Conservation (phyloP, 2,797 vertebrate species). For the Leuciscus waleckii region DNA sequence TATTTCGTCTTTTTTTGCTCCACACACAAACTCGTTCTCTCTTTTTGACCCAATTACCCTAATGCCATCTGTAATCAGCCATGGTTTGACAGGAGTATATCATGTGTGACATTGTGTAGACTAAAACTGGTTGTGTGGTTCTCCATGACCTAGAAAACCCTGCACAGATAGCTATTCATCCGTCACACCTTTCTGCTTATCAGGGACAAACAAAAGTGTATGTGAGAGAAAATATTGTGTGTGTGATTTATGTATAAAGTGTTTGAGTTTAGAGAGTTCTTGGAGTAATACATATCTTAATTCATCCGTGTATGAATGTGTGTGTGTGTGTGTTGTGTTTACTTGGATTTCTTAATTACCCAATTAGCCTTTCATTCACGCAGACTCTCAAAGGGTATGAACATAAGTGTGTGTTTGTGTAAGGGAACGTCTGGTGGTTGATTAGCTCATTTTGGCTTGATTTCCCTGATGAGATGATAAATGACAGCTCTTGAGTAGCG, state of each 20-base stretch:
- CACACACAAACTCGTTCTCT: not conserved
- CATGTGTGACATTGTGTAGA: slow-evolving; percentile 7
- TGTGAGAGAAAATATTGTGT: not conserved
- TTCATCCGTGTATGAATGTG: not conserved
- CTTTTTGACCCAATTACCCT: not conserved
- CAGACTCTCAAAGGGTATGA: slow-evolving; percentile 23
- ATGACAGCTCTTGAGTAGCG: slow-evolving; percentile 40
- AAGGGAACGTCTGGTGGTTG: not conserved
- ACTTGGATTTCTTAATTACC: slow-evolving; percentile 63
- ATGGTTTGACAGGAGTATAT: slow-evolving; percentile 6
- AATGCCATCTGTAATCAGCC: slow-evolving; percentile 9
- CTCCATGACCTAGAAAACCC: slow-evolving; percentile 42
- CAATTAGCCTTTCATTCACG: slow-evolving; percentile 68
- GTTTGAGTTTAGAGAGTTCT: slow-evolving; percentile 15
- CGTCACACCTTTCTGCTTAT: slow-evolving; percentile 15
- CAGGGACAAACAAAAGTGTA: not conserved
- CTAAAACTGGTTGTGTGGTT: slow-evolving; percentile 2
- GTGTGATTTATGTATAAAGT: slow-evolving; percentile 24
- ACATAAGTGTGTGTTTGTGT: slow-evolving; percentile 38
- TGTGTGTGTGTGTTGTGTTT: slow-evolving; percentile 30
- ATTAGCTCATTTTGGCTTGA: slow-evolving; percentile 48
- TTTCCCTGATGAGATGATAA: slow-evolving; percentile 47
- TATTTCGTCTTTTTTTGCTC: slow-evolving; percentile 17
- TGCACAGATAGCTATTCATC: not conserved
- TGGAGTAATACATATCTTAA: not conserved